These are phyloP conservation scores for Ochotona curzoniae DNA, from an alignment of 2,113 vertebrate genomes.

Conservation along the genomic window DNA sequence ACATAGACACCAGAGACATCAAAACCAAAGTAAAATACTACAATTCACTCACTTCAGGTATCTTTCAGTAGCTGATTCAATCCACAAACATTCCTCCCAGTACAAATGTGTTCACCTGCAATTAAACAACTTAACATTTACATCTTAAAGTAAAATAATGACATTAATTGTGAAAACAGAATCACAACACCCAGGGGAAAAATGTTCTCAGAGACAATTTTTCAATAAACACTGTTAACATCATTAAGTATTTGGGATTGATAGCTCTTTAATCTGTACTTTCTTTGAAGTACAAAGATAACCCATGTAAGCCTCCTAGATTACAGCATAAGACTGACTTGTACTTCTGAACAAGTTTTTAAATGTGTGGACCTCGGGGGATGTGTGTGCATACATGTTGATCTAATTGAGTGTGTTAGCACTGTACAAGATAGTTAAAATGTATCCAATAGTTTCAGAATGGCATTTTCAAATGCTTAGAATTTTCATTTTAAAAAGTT, in stretches of 20 bases:
- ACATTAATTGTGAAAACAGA: not conserved
- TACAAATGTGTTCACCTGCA: not conserved
- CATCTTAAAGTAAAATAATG: not conserved
- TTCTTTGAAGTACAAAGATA: constrained; percentile 68
- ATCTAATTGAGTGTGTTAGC: constrained; percentile 69
- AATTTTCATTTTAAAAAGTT: not conserved
- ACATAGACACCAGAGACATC: not conserved
- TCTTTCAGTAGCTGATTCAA: not conserved
- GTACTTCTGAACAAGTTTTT: constrained; percentile 73
- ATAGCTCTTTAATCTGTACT: constrained; percentile 36
- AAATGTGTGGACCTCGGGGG: constrained; percentile 64
- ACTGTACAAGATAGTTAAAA: constrained; percentile 63
- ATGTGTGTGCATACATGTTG: constrained; percentile 61
- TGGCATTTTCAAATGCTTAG: constrained; percentile 50
- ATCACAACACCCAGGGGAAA: not conserved
- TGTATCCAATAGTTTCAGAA: constrained; percentile 58
- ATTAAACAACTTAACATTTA: not conserved
- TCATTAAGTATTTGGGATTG: constrained; percentile 11
- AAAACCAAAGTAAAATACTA: not conserved
- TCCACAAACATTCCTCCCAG: not conserved
- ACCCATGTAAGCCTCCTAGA: constrained; percentile 61
- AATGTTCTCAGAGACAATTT: not conserved
- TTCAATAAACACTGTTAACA: not conserved
- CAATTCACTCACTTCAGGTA: not conserved
- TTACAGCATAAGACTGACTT: constrained; percentile 44